These are phyloP conservation scores for Crypturellus undulatus DNA, from an alignment of 2,113 vertebrate genomes.

Conservation along the genomic window DNA sequence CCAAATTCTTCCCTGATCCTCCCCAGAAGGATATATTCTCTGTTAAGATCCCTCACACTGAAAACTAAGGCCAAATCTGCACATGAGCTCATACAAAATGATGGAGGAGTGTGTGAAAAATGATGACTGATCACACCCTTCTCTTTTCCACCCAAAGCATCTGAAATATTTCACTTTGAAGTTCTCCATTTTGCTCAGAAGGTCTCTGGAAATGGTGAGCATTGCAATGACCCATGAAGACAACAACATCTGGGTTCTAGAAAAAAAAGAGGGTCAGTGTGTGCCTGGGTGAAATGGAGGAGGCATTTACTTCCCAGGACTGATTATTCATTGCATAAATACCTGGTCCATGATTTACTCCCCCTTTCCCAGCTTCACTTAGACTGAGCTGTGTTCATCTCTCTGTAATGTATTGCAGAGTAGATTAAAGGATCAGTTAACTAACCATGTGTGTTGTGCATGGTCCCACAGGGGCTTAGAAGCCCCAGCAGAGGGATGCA, in stretches of 20 bases:
- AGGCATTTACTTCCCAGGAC: neutral
- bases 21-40: neutral
- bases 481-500: neutral
- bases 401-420: neutral
- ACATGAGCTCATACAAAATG: conserved; percentile 7
- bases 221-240: neutral
- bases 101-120: conserved; percentile 39
- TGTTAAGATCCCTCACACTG: neutral
- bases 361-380: neutral
- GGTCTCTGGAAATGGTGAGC: neutral
- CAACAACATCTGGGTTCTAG: neutral
- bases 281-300: neutral
- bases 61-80: conserved; percentile 11
- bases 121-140: neutral
- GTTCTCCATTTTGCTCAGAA: neutral
- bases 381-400: neutral
- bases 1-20: conserved; percentile 7
- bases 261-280: neutral
- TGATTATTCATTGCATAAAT: neutral
- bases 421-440: neutral
- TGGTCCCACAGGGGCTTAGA: neutral
- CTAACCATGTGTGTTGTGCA: neutral
- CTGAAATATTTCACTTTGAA: conserved; percentile 28
- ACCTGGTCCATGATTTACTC: neutral
- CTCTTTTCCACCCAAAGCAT: neutral